Evolutionary conservation across 2,888 invertebrate species (phyloP).

Genomic region (Drosophila rellima): DNA sequence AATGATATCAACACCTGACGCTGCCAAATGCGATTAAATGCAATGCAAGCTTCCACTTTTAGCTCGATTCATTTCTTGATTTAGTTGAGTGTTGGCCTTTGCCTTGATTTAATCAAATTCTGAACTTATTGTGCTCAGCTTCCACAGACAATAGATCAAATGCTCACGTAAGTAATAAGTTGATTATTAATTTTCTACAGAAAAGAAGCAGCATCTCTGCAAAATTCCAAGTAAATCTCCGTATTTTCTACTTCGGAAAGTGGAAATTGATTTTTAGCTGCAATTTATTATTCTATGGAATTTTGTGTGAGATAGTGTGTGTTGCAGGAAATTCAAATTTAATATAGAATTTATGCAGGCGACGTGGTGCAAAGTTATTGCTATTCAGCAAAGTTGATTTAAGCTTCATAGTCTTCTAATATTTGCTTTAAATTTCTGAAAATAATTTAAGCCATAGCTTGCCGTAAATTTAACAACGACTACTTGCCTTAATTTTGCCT

Average conservation of each 20-base stretch:
- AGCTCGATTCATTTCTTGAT: slow-evolving; percentile 12
- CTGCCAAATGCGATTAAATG: slow-evolving; percentile 29
- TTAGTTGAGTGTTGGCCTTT: slow-evolving; percentile 19
- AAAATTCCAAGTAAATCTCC: slow-evolving; percentile 24
- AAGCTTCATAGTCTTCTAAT: slow-evolving; percentile 2
- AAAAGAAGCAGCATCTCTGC: slow-evolving; percentile 10
- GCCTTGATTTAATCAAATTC: background rate
- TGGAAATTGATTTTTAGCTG: slow-evolving; percentile 67
- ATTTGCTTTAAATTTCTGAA: slow-evolving; percentile 2
- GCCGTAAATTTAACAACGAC: background rate
- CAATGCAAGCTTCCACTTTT: slow-evolving; percentile 2
- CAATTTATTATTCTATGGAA: slow-evolving; percentile 64
- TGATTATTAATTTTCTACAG: slow-evolving; percentile 68
- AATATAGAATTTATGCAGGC: slow-evolving; percentile 59
- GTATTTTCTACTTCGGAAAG: slow-evolving; percentile 34
- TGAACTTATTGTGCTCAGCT: background rate
- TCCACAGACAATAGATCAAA: background rate
- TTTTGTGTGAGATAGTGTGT: slow-evolving; percentile 20
- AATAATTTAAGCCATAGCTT: background rate
- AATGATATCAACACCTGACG: slow-evolving; percentile 54
- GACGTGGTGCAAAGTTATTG: slow-evolving; percentile 19
- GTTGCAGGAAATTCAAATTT: slow-evolving; percentile 36
- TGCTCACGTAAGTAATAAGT: slow-evolving; percentile 41
- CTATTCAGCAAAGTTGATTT: slow-evolving; percentile 3
- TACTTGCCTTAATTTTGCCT: background rate